Conservation (phyloP, 2,888 invertebrate species). For the Priocnemis perturbator region DNA sequence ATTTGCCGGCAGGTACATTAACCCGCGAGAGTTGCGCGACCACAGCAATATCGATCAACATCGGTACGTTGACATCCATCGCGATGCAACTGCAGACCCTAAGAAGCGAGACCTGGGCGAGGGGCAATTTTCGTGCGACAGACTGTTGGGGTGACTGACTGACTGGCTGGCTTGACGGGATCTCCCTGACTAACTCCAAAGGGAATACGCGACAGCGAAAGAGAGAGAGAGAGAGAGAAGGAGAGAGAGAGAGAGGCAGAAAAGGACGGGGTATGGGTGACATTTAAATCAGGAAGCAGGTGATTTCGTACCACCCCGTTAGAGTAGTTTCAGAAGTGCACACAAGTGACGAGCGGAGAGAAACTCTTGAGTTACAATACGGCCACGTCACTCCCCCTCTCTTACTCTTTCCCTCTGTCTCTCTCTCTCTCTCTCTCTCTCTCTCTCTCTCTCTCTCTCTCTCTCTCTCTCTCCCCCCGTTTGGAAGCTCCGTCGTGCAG, state of each 20-base stretch:
- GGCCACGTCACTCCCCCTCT: conserved; percentile 35
- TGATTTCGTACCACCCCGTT: conserved; percentile 16
- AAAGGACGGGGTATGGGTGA: conserved; percentile 2
- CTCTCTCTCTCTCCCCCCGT: not conserved
- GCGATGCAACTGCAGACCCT: not conserved
- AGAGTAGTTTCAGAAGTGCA: conserved; percentile 35
- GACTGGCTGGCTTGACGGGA: not conserved
- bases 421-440: not conserved
- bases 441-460: not conserved
- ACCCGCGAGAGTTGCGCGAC: too few relatives aligned
- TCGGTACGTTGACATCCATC: not conserved
- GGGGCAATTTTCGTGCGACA: conserved; percentile 9
- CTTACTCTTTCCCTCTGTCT: too few relatives aligned
- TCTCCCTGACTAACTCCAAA: not conserved
- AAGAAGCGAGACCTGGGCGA: too few relatives aligned
- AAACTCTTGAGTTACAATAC: conserved; percentile 61
- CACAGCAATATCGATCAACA: not conserved
- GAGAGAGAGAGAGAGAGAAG: not conserved
- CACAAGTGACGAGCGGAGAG: conserved; percentile 49
- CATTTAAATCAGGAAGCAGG: conserved; percentile 35
- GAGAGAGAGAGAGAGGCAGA: not conserved
- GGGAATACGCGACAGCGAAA: not conserved
- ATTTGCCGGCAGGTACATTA: too few relatives aligned
- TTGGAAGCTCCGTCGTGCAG: not conserved
- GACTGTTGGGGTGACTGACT: not conserved